Evolutionary conservation across 1,140 invertebrate species (phyloP).

Genomic region (Coelopa frigida): DNA sequence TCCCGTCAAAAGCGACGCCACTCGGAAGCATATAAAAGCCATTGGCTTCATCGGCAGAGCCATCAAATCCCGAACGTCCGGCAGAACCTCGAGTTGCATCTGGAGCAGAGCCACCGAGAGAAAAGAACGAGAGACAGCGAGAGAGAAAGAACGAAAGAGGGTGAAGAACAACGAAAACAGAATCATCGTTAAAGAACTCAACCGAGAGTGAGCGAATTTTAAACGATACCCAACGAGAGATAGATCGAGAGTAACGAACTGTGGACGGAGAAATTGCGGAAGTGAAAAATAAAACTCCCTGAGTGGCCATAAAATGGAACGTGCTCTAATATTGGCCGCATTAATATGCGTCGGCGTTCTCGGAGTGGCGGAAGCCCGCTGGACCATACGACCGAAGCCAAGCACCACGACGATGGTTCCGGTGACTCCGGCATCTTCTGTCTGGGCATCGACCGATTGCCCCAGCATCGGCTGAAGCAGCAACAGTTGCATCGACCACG

Average conservation of each 20-base stretch:
- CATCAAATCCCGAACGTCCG: conserved; percentile 6
- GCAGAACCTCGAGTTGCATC: conserved; percentile 1
- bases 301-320: conserved; percentile 9
- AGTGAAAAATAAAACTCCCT: no score
- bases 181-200: not conserved
- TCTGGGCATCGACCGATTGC: not conserved
- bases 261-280: not conserved
- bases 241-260: not conserved
- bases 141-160: not conserved
- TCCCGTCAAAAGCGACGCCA: no score
- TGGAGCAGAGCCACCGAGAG: not conserved
- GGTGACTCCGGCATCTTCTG: not conserved
- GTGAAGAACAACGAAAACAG: not conserved
- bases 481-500: not conserved
- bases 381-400: conserved; percentile 14
- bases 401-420: conserved; percentile 16
- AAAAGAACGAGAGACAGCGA: not conserved
- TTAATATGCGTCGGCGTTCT: conserved; percentile 5
- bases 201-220: no score
- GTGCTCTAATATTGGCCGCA: conserved; percentile 4
- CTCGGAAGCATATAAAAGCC: conserved; percentile 8
- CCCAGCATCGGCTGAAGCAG: not conserved
- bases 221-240: not conserved
- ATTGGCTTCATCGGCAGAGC: not conserved
- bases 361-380: conserved; percentile 12